A percentile compares a stretch with the other conserved stretches of the same genome.
Conservation (phyloP, 2,888 invertebrate species). For the Pristionchus mayeri region DNA sequence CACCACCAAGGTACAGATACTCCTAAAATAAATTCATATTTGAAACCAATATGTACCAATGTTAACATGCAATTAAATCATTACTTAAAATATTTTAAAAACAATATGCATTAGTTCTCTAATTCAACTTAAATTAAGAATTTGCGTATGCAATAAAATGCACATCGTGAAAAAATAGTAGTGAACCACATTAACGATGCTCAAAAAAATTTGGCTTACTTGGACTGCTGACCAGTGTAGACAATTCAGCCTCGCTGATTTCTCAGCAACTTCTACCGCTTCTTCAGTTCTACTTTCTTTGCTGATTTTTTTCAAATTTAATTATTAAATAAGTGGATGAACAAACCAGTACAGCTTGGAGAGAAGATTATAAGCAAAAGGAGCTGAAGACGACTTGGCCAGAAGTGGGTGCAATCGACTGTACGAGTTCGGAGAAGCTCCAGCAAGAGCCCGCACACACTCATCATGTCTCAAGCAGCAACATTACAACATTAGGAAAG, state of each 20-base stretch:
- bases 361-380: slow-evolving; percentile 46
- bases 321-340: not conserved
- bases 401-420: slow-evolving; percentile 13
- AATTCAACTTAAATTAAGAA: no score
- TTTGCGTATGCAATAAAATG: slow-evolving; percentile 15
- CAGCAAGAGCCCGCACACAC: slow-evolving; percentile 20
- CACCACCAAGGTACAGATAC: slow-evolving; percentile 29
- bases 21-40: not conserved
- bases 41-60: not conserved
- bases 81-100: no score
- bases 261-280: slow-evolving; percentile 52
- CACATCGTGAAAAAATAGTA: not conserved
- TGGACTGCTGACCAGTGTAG: slow-evolving; percentile 59
- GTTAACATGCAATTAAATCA: not conserved
- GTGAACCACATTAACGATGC: not conserved
- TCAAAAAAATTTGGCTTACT: slow-evolving; percentile 43
- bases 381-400: not conserved
- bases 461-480: slow-evolving; percentile 1
- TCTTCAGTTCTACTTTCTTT: slow-evolving; percentile 51
- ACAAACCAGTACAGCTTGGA: slow-evolving; percentile 25
- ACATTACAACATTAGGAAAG: not conserved
- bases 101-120: no score
- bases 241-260: slow-evolving; percentile 54
- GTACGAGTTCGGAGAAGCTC: not conserved
- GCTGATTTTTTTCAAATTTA: not conserved